Evolutionary conservation across 2,888 invertebrate genomes (phyloP).

Genomic region (Agonopterix heracliana): DNA sequence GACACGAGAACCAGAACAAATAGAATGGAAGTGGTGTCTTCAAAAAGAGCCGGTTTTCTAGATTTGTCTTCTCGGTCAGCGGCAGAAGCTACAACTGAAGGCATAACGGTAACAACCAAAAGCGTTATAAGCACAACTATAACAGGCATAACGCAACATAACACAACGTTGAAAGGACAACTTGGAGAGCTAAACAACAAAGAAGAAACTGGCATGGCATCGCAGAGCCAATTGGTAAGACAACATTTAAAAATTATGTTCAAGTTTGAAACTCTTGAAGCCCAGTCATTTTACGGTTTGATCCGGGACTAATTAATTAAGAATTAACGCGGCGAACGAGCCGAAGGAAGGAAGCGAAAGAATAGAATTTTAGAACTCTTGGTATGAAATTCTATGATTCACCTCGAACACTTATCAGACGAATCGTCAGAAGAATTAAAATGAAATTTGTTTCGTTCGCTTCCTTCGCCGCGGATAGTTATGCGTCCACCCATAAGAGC

Average conservation of each 20-base stretch:
- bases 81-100: constrained; percentile 1
- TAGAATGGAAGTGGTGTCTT: constrained; percentile 33
- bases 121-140: not conserved
- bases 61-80: constrained; percentile 36
- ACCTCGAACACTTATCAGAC: too few species aligned
- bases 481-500: too few species aligned
- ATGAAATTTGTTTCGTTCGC: too few species aligned
- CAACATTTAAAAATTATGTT: not conserved
- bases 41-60: constrained; percentile 52
- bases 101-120: not conserved
- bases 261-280: too few species aligned
- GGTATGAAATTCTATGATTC: too few species aligned
- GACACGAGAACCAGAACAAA: not conserved
- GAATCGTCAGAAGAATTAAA: too few species aligned
- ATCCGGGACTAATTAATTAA: too few species aligned
- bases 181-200: constrained; percentile 5
- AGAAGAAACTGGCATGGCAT: constrained; percentile 21
- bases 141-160: constrained; percentile 7
- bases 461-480: too few species aligned
- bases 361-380: too few species aligned
- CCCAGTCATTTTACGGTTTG: too few species aligned
- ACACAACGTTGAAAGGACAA: constrained; percentile 10
- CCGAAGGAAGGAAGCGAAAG: too few species aligned
- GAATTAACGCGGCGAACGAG: too few species aligned
- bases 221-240: constrained; percentile 54